Conservation (phyloP, 2,113 vertebrate genomes). For the Notothenia coriiceps region DNA sequence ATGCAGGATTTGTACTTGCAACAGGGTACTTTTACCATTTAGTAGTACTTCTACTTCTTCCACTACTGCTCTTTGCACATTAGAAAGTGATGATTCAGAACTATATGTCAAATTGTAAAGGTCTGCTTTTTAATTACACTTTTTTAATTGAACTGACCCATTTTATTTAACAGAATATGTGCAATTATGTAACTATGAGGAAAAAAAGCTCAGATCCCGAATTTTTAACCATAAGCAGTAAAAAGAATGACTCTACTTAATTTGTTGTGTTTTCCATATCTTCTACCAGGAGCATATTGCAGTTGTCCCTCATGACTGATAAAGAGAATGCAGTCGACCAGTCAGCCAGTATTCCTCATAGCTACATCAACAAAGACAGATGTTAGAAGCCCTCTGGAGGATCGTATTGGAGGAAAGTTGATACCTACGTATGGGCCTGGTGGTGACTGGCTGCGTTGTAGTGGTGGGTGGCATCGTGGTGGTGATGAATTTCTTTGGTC, state of each 20-base stretch:
- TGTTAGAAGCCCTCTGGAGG: conserved; percentile 3
- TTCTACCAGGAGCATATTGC: conserved; percentile 28
- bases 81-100: too few species aligned
- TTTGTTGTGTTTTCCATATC: conserved; percentile 5
- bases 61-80: too few species aligned
- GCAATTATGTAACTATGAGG: neutral
- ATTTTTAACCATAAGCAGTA: neutral
- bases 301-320: conserved; percentile 4
- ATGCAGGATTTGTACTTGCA: too few species aligned
- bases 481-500: conserved; percentile 90
- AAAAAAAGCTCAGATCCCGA: neutral
- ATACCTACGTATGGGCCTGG: conserved; percentile 90
- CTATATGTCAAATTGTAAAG: too few species aligned
- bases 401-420: conserved; percentile 51
- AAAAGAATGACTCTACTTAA: neutral
- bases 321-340: conserved; percentile 26
- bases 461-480: conserved; percentile 86
- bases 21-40: too few species aligned
- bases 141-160: too few species aligned
- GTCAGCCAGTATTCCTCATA: conserved; percentile 4
- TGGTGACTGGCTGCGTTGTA: conserved; percentile 83
- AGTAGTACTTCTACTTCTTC: too few species aligned
- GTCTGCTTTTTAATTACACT: too few species aligned
- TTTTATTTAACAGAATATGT: too few species aligned
- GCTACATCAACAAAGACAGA: conserved; percentile 34